Conservation (phyloP, 2,888 invertebrate genomes). For the Cerastis rubricosa region DNA sequence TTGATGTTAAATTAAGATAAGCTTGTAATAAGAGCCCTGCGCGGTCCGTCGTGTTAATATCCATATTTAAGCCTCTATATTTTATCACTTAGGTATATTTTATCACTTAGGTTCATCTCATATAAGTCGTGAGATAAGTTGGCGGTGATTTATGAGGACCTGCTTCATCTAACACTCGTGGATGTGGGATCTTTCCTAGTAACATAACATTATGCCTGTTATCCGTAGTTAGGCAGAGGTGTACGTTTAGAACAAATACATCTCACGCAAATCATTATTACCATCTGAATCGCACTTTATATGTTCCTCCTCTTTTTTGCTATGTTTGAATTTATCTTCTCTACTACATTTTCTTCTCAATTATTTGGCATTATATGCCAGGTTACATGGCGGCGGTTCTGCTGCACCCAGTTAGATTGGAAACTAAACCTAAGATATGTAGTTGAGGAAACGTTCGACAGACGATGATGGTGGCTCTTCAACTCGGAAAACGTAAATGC, state of each 20-base stretch:
- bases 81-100: constrained; percentile 53
- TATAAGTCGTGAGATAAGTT: constrained; percentile 61
- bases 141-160: constrained; percentile 47
- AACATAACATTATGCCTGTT: neutral
- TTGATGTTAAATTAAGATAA: constrained; percentile 73
- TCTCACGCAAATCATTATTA: neutral
- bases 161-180: constrained; percentile 11
- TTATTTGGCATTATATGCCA: neutral
- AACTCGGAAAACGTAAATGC: neutral
- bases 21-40: constrained; percentile 59
- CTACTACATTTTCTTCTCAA: neutral
- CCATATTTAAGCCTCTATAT: constrained; percentile 61
- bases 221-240: neutral
- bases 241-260: neutral
- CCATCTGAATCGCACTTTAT: neutral
- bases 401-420: neutral
- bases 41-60: constrained; percentile 62
- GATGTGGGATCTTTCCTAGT: neutral
- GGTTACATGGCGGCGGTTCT: neutral
- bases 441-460: neutral
- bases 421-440: neutral
- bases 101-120: constrained; percentile 61
- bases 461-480: neutral
- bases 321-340: neutral
- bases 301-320: neutral